These are phyloP conservation scores for Agapetus fuscipes DNA, from an alignment of 2,888 invertebrate species.

Conservation along the genomic window DNA sequence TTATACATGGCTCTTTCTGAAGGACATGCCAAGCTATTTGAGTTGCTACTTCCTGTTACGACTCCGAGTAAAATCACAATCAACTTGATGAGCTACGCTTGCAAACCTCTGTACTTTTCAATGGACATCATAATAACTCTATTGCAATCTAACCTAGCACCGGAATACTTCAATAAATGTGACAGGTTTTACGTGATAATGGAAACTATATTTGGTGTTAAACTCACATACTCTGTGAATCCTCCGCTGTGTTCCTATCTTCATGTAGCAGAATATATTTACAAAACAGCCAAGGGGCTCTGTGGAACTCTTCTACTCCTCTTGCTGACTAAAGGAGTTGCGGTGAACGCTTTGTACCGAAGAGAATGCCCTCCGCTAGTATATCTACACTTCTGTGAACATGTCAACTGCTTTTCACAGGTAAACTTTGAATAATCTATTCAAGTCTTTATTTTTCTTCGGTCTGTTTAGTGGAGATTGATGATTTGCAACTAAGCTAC, in stretches of 20 bases:
- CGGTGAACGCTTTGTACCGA: conserved; percentile 32
- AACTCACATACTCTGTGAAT: conserved; percentile 30
- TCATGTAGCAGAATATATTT: conserved; percentile 39
- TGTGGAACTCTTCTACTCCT: conserved; percentile 36
- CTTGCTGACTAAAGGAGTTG: conserved; percentile 35
- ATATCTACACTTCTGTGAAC: conserved; percentile 34
- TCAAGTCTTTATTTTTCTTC: too few relatives aligned
- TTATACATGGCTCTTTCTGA: conserved; percentile 33
- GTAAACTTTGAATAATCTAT: conserved; percentile 28
- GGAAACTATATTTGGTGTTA: conserved; percentile 29
- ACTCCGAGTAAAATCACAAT: conserved; percentile 29
- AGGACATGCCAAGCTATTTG: conserved; percentile 31
- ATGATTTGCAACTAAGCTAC: too few relatives aligned
- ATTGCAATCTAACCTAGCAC: conserved; percentile 33
- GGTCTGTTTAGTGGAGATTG: too few relatives aligned
- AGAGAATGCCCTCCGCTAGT: conserved; percentile 41
- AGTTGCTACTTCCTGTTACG: conserved; percentile 30
- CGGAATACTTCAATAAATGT: conserved; percentile 34
- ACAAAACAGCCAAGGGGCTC: conserved; percentile 30
- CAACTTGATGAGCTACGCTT: conserved; percentile 34
- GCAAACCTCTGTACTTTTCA: conserved; percentile 38
- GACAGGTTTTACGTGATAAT: conserved; percentile 30
- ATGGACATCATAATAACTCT: conserved; percentile 35
- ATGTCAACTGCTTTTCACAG: conserved; percentile 31
- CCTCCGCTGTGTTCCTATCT: conserved; percentile 37